A percentile compares a stretch with the other conserved stretches of the same genome.
Conservation (phyloP, 2,113 vertebrate species). For the Camarhynchus parvulus region DNA sequence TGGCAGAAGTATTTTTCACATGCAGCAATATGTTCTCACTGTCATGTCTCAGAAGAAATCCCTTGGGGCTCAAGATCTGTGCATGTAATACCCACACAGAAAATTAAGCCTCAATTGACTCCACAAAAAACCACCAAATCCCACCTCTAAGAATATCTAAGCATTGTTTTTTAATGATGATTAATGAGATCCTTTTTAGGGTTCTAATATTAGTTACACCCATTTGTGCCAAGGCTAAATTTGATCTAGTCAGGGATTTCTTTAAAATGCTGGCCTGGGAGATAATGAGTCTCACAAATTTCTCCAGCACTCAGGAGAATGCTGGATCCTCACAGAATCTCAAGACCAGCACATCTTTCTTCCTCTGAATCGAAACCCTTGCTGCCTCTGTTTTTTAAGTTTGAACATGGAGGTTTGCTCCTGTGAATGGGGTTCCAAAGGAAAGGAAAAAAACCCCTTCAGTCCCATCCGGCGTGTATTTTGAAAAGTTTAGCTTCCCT, state of each 20-base stretch:
- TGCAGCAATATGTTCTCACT: background rate
- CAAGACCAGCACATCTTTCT: background rate
- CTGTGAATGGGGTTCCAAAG: constrained; percentile 41
- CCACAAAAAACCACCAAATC: background rate
- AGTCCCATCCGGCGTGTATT: background rate
- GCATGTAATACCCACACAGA: background rate
- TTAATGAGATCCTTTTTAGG: constrained; percentile 4
- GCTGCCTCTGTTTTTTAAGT: constrained; percentile 54
- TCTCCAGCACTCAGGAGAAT: background rate
- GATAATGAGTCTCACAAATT: constrained; percentile 39
- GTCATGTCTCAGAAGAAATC: background rate
- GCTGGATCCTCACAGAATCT: background rate
- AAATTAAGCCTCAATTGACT: background rate
- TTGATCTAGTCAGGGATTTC: background rate
- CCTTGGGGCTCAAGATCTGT: background rate
- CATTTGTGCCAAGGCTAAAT: background rate
- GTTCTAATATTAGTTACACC: constrained; percentile 25
- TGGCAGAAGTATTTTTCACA: background rate
- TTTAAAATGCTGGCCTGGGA: background rate
- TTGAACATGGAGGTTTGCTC: constrained; percentile 63
- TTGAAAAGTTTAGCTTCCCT: constrained; percentile 54
- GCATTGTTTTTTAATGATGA: background rate
- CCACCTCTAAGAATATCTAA: background rate
- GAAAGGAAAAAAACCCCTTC: background rate
- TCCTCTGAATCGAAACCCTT: constrained; percentile 26